Evolutionary conservation across 2,797 vertebrate species (phyloP), one percentile per base, ranked within the genome.

Genomic region (Microhierax caerulescens): DNA sequence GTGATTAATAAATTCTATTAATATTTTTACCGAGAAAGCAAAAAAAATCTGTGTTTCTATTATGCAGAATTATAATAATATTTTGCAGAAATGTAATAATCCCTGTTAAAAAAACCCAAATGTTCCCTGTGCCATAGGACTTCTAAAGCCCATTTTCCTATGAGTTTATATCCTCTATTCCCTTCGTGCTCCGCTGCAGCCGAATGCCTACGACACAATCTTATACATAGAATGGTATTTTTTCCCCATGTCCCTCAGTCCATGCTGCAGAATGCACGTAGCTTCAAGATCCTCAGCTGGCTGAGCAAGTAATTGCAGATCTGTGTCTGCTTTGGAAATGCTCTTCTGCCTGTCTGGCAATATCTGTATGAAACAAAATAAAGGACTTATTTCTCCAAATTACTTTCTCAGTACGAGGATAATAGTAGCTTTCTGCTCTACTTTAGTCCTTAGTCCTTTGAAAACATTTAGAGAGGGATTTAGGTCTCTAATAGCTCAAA

Each of bases 51-150:
- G 2, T n/a, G 2, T 41, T 85, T 70, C 16, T 60, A 13, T 75
- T 56, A 14, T 41, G 7, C 14, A 88, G 10, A 82, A 82, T n/a
- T 74, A 5, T 15, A 41, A 5, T 15, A 41, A 41, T 60, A 13
- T 75, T 59, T 14, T 41, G 7, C 14, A 88, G 10, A 82, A 82
- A 27, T 74, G 4, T 15, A 67, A 30, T 5, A 10, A 30, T 56
- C 2, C 2, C 1, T 56, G 10, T 10, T 25, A 1, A 39, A 76
- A 25, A 13, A 5, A 1, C n/a, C n/a, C 2, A 64, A 60, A 37
- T 2, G 4, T 28, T 87, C 6, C 59, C 18, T 68, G 2, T 79
- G 51, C 13, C 27, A 18, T 18, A 65, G 41, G 16, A 73, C 45
- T 69, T 73, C 7, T 23, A 79, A 88, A 83, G 3, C 3, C 13